A percentile compares a stretch with the other conserved stretches of the same genome.
Conservation (phyloP, 2,113 vertebrate genomes). For the Hypanus sabinus region DNA sequence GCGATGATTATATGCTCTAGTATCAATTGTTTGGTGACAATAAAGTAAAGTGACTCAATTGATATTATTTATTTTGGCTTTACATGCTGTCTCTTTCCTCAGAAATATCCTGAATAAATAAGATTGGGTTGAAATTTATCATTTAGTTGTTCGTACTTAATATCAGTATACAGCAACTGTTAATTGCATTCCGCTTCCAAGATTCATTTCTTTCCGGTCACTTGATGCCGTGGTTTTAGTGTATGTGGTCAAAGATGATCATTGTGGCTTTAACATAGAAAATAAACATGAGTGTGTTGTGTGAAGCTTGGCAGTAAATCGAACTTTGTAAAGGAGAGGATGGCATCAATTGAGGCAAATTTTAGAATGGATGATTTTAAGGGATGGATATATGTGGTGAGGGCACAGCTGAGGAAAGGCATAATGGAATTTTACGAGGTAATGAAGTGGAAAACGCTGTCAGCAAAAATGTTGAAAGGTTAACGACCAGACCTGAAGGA, state of each 20-base stretch:
- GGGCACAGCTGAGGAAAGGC: not conserved
- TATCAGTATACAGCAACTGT: no score
- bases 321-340: not conserved
- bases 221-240: no score
- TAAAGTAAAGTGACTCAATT: not conserved
- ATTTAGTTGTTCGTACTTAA: no score
- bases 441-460: not conserved
- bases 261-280: not conserved
- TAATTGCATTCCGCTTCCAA: no score
- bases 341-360: not conserved
- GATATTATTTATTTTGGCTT: not conserved
- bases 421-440: no score
- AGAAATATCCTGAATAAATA: not conserved
- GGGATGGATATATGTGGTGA: not conserved
- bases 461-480: not conserved
- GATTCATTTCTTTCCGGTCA: no score
- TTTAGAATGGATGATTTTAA: no score
- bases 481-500: not conserved
- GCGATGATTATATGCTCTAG: no score
- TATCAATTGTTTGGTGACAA: no score
- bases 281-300: not conserved
- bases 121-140: no score
- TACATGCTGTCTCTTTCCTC: not conserved
- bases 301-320: not conserved
- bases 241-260: no score